These are phyloP conservation scores for Synanceia verrucosa DNA, from an alignment of 2,797 vertebrate species.

Conservation along the genomic window DNA sequence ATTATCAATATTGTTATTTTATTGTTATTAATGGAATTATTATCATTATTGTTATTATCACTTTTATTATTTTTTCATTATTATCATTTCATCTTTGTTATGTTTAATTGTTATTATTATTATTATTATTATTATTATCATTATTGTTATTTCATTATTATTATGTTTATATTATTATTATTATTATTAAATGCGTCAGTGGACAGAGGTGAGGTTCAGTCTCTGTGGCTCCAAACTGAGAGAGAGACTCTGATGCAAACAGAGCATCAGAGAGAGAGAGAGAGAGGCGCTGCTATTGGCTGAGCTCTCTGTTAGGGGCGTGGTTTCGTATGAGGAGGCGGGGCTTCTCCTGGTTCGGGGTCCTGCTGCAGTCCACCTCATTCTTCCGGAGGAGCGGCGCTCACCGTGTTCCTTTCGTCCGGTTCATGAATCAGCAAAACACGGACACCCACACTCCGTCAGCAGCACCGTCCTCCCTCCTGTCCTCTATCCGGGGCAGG, in stretches of 20 bases:
- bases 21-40: too few relatives aligned
- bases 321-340: neutral
- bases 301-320: slow-evolving; percentile 22
- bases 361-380: slow-evolving; percentile 31
- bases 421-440: neutral
- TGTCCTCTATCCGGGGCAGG: slow-evolving; percentile 5
- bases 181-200: too few relatives aligned
- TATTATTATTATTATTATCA: too few relatives aligned
- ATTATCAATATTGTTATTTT: too few relatives aligned
- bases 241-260: neutral
- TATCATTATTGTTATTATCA: too few relatives aligned
- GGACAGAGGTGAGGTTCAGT: too few relatives aligned
- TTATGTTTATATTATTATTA: too few relatives aligned
- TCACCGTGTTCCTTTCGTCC: neutral
- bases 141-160: too few relatives aligned
- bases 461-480: neutral
- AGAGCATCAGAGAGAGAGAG: neutral
- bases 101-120: too few relatives aligned
- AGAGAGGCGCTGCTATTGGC: slow-evolving; percentile 48
- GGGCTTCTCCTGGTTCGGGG: neutral
- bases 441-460: neutral
- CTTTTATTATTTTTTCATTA: too few relatives aligned
- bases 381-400: slow-evolving; percentile 21
- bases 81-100: too few relatives aligned
- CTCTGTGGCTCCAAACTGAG: slow-evolving; percentile 2